Conservation (phyloP, 2,797 vertebrate genomes). For the Crax fasciolata region DNA sequence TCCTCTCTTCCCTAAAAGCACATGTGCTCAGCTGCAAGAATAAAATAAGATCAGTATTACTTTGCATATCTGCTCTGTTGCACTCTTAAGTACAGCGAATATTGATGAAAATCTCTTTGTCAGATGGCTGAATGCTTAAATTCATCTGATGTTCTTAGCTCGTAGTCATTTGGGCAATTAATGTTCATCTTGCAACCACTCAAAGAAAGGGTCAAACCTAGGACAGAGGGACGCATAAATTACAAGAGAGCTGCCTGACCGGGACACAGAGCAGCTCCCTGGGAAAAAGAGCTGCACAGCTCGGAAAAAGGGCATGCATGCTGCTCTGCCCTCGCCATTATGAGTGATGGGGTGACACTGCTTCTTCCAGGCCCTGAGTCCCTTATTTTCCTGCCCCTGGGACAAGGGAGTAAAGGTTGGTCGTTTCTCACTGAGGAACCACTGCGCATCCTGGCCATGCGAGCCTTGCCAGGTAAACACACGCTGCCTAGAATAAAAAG, state of each 20-base stretch:
- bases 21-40: not conserved
- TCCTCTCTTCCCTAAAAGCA: not conserved
- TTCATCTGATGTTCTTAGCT: constrained; percentile 31
- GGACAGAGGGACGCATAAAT: not conserved
- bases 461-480: not conserved
- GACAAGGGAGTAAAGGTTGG: not conserved
- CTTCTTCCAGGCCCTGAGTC: not conserved
- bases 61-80: constrained; percentile 34
- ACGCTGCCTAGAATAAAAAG: not conserved
- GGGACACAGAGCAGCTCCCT: not conserved
- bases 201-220: not conserved
- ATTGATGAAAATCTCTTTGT: constrained; percentile 65
- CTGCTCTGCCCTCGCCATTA: not conserved
- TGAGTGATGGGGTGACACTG: not conserved
- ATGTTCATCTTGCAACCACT: not conserved
- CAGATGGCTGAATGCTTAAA: constrained; percentile 58
- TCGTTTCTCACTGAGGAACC: not conserved
- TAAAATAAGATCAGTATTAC: constrained; percentile 8
- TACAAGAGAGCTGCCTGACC: not conserved
- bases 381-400: not conserved
- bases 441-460: not conserved
- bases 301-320: not conserved
- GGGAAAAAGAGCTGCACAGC: not conserved
- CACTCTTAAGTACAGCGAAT: constrained; percentile 32
- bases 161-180: constrained; percentile 59